phyloP scores from a whole-genome alignment of 2,888 invertebrate species.

The Cheilosia soror region DNA sequence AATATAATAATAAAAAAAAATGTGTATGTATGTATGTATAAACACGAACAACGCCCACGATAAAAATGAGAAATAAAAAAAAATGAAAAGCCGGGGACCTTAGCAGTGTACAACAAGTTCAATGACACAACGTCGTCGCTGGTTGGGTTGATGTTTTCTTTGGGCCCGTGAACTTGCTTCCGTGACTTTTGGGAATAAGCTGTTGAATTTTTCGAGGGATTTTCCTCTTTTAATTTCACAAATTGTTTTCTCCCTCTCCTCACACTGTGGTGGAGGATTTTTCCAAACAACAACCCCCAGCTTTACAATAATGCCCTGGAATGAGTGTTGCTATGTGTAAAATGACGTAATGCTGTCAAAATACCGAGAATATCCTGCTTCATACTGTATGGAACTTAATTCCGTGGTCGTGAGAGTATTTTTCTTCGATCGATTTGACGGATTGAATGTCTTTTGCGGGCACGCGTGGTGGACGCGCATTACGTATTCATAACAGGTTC shows the following conservation, averaged over 20 bases:
- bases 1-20: conserved; percentile 40
- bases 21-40: conserved; percentile 1
- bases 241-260: conserved; percentile 4
- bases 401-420: conserved; percentile 52
- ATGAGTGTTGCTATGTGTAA: conserved; percentile 37
- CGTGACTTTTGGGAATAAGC: conserved; percentile 50
- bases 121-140: conserved; percentile 41
- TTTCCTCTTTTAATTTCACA: conserved; percentile 28
- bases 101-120: conserved; percentile 51
- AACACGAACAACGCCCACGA: conserved; percentile 61
- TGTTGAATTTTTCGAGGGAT: conserved; percentile 36
- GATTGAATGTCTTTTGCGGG: conserved; percentile 29
- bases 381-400: not conserved
- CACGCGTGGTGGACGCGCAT: conserved; percentile 19
- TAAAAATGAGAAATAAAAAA: conserved; percentile 35
- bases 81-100: conserved; percentile 7
- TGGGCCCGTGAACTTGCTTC: conserved; percentile 52
- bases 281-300: not conserved
- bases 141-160: conserved; percentile 14
- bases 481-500: conserved; percentile 44
- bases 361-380: not conserved
- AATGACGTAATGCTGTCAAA: conserved; percentile 36
- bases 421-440: conserved; percentile 40
- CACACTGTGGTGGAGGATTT: not conserved
- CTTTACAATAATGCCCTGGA: not conserved